Evolutionary conservation across 2,113 vertebrate genomes (phyloP).

Genomic region (Axis porcinus): DNA sequence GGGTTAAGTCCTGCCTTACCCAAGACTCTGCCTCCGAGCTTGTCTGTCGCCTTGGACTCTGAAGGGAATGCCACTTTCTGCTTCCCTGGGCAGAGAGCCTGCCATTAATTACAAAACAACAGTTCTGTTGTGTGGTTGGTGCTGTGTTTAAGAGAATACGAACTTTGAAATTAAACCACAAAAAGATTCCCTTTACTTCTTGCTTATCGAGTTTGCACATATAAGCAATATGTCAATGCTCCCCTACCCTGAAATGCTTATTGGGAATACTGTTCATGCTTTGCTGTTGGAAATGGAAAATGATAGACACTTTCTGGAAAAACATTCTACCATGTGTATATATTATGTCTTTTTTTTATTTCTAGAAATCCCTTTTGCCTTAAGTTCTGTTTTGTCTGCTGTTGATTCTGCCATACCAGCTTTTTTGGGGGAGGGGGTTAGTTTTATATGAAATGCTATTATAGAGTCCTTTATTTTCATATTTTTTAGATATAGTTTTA

Average conservation of each 20-base stretch:
- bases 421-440: neutral
- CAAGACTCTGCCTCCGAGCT: neutral
- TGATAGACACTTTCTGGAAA: neutral
- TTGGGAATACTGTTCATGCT: neutral
- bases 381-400: constrained; percentile 4
- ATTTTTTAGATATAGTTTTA: neutral
- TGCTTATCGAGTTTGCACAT: neutral
- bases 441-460: neutral
- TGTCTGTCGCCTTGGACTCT: neutral
- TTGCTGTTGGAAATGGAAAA: neutral
- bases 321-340: neutral
- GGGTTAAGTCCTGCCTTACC: neutral
- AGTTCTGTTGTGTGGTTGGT: neutral
- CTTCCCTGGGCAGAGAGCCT: neutral
- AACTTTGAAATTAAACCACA: neutral
- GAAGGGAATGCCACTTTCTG: neutral
- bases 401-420: neutral
- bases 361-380: neutral
- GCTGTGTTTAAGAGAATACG: neutral
- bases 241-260: neutral
- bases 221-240: neutral
- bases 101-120: neutral
- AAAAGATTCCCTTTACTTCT: neutral
- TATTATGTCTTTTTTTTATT: neutral
- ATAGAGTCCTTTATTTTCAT: neutral